phyloP scores from a whole-genome alignment of 2,888 invertebrate genomes.

The Apoderus coryli region DNA sequence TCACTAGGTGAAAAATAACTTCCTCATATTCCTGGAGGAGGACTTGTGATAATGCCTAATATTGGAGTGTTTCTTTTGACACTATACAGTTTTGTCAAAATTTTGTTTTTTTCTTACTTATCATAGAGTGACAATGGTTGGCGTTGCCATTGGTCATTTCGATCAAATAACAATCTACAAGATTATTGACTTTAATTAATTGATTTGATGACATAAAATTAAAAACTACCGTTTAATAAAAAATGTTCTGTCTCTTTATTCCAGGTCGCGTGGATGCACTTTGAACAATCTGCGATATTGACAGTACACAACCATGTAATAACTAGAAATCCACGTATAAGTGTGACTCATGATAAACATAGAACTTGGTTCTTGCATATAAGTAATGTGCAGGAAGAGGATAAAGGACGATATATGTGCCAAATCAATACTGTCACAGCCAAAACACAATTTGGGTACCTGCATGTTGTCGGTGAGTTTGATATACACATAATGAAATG shows the following conservation, averaged over 20 bases:
- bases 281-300: slow-evolving; percentile 83
- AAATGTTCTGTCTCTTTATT: slow-evolving; percentile 21
- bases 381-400: slow-evolving; percentile 80
- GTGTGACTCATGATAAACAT: slow-evolving; percentile 84
- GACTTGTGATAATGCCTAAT: no score
- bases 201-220: no score
- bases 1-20: no score
- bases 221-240: no score
- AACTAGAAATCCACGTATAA: slow-evolving; percentile 81
- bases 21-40: no score
- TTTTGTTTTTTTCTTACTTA: no score
- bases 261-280: slow-evolving; percentile 94
- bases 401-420: slow-evolving; percentile 87
- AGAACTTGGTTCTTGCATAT: slow-evolving; percentile 89
- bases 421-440: slow-evolving; percentile 88
- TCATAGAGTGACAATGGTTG: no score
- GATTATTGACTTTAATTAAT: no score
- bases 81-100: no score
- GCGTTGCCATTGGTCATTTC: no score
- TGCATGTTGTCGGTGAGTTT: slow-evolving; percentile 78
- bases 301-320: slow-evolving; percentile 91
- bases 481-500: neutral
- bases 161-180: no score
- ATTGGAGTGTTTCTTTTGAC: no score
- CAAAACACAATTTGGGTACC: slow-evolving; percentile 83